Base-by-base conservation (phyloP, 53 echinoderm and acorn worm genomes). In the Actinopyga echinites region DNA sequence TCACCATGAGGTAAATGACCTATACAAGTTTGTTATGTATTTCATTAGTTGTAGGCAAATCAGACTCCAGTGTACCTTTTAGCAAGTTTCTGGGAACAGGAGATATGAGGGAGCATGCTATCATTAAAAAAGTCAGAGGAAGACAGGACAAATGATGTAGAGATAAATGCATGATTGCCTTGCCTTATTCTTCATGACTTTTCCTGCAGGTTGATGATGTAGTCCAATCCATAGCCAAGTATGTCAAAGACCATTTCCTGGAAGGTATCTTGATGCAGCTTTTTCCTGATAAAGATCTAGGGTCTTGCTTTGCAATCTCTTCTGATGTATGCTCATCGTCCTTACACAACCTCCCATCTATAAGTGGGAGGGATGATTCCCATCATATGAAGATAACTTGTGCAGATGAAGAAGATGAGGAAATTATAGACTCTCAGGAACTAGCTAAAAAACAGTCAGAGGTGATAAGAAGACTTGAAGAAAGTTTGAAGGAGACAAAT, bases 171-270 rank as follows among this genome's bases (percentile, higher is more conserved):
- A 49, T 49, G 7, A 15, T 44, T 1, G 8, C 17, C 49, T 49
- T 15, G 3, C 0, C 17, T 15, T 15, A 49, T 13, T 10, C 13
- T 17, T 5, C 17, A 49, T 17, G 12, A 35, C 11, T 68, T 36
- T 68, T 8, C 56, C 8, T 8, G 17, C 56, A 77, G 77, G 77
- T 54, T 21, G 56, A 77, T 13, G 19, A 26, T 1, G 31, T 77
- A 26, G 54, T 54, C 32, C 28, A 30, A 20, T 25, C 49, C 52
- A 31, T 77, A 2, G 77, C 56, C 55, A 54, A 77, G 56, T 77
- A 77, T 20, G 52, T 77, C 28, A 52, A 77, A 54, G 77, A 77
- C 31, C 77, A 77, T 55, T 77, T 77, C 32, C 49, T 77, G 77
- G 77, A 77, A 20, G 34, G 56, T 5, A 77, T 77, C 21, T 31